Percentiles rank a stretch among this genome's conserved stretches.
These are phyloP conservation scores for Oxytorus armatus DNA, from an alignment of 2,888 invertebrate genomes.

Conservation along the genomic window DNA sequence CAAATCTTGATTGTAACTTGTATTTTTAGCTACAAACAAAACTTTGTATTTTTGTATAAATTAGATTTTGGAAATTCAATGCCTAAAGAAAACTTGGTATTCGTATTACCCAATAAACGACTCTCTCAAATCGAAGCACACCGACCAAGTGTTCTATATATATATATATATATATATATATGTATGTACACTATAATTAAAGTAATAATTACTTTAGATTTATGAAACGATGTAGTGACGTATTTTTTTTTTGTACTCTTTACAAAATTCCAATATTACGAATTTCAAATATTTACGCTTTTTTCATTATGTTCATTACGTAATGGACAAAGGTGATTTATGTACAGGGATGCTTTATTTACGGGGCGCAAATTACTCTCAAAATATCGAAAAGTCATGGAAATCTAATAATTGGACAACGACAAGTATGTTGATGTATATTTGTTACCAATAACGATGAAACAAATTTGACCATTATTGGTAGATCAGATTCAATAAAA, in stretches of 20 bases:
- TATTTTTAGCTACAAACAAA: too few relatives aligned
- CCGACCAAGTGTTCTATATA: conserved; percentile 18
- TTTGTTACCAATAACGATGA: conserved; percentile 3
- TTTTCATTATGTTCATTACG: background rate
- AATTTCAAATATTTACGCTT: conserved; percentile 21
- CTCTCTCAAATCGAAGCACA: conserved; percentile 53
- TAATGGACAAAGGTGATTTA: background rate
- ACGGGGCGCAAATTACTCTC: conserved; percentile 46
- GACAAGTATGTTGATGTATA: background rate
- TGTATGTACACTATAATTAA: conserved; percentile 47
- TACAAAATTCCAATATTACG: background rate
- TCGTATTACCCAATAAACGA: background rate
- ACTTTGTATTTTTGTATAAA: too few relatives aligned
- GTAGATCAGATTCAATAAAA: background rate
- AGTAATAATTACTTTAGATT: conserved; percentile 17
- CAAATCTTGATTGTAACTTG: too few relatives aligned
- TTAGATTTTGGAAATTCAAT: too few relatives aligned
- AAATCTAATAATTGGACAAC: conserved; percentile 37
- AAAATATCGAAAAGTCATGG: conserved; percentile 29
- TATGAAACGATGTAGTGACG: conserved; percentile 34
- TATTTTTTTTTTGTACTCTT: too few relatives aligned
- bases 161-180: too few relatives aligned
- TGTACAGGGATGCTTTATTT: conserved; percentile 56
- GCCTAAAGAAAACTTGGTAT: too few relatives aligned
- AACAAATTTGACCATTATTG: background rate